Percentiles rank a stretch among this genome's conserved stretches.
These are phyloP conservation scores for Choristoneura rosaceana DNA, from an alignment of 2,888 invertebrate species.

Conservation along the genomic window DNA sequence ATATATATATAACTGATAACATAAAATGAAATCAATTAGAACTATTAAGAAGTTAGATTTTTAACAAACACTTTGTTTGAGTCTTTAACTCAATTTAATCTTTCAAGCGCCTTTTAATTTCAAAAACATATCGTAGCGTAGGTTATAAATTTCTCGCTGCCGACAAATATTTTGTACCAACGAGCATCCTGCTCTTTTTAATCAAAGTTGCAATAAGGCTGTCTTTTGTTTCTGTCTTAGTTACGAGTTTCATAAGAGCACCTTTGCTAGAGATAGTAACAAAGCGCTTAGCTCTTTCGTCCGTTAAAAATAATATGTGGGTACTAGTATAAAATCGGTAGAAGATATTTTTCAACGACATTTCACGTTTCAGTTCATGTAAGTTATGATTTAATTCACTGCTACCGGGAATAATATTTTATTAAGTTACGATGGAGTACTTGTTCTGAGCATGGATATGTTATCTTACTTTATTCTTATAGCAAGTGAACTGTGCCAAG, in stretches of 20 bases:
- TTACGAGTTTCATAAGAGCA: conserved; percentile 61
- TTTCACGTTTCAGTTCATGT: conserved; percentile 32
- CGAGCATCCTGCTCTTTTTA: conserved; percentile 57
- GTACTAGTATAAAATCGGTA: conserved; percentile 43
- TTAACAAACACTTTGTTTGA: too few species aligned
- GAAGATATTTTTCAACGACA: conserved; percentile 34
- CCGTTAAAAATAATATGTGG: conserved; percentile 56
- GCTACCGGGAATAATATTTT: conserved; percentile 35
- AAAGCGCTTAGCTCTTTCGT: conserved; percentile 56
- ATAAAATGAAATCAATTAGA: not conserved
- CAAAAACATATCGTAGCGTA: conserved; percentile 24
- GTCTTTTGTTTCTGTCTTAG: conserved; percentile 60
- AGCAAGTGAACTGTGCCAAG: conserved; percentile 35
- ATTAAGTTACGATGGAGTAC: conserved; percentile 32
- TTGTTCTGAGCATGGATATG: conserved; percentile 28
- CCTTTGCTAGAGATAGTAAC: conserved; percentile 60
- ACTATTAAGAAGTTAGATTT: not conserved
- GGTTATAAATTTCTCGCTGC: conserved; percentile 55
- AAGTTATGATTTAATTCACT: conserved; percentile 42
- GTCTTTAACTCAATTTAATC: conserved; percentile 5
- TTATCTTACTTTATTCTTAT: conserved; percentile 30
- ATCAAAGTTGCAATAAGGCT: conserved; percentile 66
- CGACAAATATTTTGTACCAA: conserved; percentile 51
- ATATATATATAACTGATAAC: too few species aligned
- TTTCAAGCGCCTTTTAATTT: conserved; percentile 20